Conservation (phyloP, 2,888 invertebrate genomes). For the Stenotaenia linearis region DNA sequence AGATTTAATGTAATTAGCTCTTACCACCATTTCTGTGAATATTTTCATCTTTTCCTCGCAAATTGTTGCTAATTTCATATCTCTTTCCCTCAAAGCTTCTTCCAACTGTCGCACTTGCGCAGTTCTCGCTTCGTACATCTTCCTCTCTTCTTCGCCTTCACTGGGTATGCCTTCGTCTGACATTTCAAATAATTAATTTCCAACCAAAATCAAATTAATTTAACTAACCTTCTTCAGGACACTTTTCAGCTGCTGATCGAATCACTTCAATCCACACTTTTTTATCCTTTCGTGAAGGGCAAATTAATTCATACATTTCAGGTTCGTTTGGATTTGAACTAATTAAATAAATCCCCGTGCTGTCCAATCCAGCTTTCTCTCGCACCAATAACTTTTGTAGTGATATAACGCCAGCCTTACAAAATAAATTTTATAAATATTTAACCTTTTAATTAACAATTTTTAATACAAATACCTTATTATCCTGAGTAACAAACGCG, state of each 20-base stretch:
- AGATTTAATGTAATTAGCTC: not conserved
- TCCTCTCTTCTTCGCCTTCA: slow-evolving; percentile 70
- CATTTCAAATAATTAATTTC: slow-evolving; percentile 32
- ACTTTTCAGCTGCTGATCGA: slow-evolving; percentile 72
- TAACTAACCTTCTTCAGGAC: slow-evolving; percentile 59
- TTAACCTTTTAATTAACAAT: not conserved
- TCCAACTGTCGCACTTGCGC: slow-evolving; percentile 69
- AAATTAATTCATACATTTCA: slow-evolving; percentile 92
- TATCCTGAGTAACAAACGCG: slow-evolving; percentile 75
- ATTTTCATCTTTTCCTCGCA: slow-evolving; percentile 84
- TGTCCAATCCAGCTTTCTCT: slow-evolving; percentile 82
- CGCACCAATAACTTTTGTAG: slow-evolving; percentile 84
- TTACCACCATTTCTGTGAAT: slow-evolving; percentile 57
- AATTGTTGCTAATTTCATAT: slow-evolving; percentile 74
- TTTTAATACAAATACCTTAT: slow-evolving; percentile 62
- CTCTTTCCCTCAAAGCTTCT: slow-evolving; percentile 81
- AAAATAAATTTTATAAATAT: slow-evolving; percentile 36
- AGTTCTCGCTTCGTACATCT: slow-evolving; percentile 68
- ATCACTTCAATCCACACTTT: slow-evolving; percentile 84
- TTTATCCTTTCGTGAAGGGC: slow-evolving; percentile 80
- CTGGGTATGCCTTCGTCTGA: slow-evolving; percentile 63
- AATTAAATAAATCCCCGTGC: slow-evolving; percentile 83
- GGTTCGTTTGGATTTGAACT: slow-evolving; percentile 84
- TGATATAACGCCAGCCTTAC: slow-evolving; percentile 83
- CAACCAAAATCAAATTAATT: not conserved